Base-by-base conservation (phyloP, 2,113 vertebrate species). In the Triplophysa dalaica region DNA sequence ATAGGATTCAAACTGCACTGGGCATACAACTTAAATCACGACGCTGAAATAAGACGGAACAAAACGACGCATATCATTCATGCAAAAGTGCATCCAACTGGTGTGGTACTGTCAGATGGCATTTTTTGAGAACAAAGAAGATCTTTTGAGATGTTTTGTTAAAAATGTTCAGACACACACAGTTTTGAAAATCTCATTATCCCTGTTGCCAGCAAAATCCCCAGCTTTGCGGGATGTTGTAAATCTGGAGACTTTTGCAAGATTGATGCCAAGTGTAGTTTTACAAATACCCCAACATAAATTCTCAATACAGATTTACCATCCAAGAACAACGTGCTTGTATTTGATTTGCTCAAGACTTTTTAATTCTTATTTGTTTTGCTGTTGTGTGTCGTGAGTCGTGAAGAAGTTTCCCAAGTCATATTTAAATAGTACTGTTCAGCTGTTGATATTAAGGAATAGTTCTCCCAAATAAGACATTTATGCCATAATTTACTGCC, bases 161-260 rank as follows among this genome's bases (percentile, higher is more conserved):
- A 43, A 60, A 73, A n/a, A 12, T 22, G 16, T 73, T 73, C 70
- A 73, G 60, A 73, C 29, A 60, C 21, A 19, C 21, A 61, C 24
- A 19, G 14, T 63, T 62, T 62, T 26, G 4, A 26, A 70, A 62
- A 63, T 48, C 38, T 21, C 22, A 14, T 62, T 62, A 19, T 10
- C 10, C 21, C 24, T 6, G 58, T 62, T 45, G 72, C 14, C 56
- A 56, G 56, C 50, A 29, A 26, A 56, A 72, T 38, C 52, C 66
- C 52, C 1, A 6, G 48, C 24, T 29, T 69, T 69, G 45, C 22
- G 4, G 13, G 50, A 52, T 52, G 50, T 52, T 52, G 50, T 12
- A 45, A 45, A 45, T 10, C 43, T 45, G 13, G 13, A 52, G 50
- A 17, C 3, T 52, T 52, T 52, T 52, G 50, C 17, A 52, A 52